phyloP scores from a whole-genome alignment of 2,797 vertebrate genomes.

The Knipowitschia caucasica region DNA sequence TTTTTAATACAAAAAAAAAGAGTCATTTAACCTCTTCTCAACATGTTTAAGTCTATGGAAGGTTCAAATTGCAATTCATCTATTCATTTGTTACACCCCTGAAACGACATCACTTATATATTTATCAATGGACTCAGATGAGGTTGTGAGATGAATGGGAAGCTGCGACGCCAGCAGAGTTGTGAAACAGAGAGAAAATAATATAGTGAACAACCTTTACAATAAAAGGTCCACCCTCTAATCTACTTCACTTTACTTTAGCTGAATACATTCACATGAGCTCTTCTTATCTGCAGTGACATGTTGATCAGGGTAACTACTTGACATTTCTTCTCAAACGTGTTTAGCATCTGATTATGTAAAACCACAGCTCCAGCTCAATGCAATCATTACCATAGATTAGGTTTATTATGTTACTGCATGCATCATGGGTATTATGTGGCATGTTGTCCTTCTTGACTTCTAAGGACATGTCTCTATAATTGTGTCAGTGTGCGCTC shows the following conservation, averaged over 20 bases:
- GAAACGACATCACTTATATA: too few species aligned
- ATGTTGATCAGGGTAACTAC: background rate
- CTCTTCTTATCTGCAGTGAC: background rate
- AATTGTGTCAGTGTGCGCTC: conserved; percentile 6
- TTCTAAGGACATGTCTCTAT: background rate
- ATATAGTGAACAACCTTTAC: too few species aligned
- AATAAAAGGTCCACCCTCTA: background rate
- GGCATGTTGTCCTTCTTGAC: background rate
- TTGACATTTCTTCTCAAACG: conserved; percentile 3
- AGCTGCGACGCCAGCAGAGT: too few species aligned
- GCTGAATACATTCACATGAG: background rate
- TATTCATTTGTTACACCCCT: too few species aligned
- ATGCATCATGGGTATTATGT: conserved; percentile 2
- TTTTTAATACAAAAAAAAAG: too few species aligned
- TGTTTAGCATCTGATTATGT: background rate
- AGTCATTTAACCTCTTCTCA: too few species aligned
- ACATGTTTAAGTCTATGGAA: too few species aligned
- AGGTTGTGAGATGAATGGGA: too few species aligned
- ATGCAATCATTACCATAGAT: conserved; percentile 4
- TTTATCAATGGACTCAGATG: too few species aligned
- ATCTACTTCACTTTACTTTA: background rate
- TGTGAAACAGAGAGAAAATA: too few species aligned
- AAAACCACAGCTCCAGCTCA: background rate
- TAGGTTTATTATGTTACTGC: background rate
- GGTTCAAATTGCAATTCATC: too few species aligned